A percentile compares a stretch with the other conserved stretches of the same genome.
phyloP scores from a whole-genome alignment of 64 coral and sea anemone species.

The Platygyra sinensis region DNA sequence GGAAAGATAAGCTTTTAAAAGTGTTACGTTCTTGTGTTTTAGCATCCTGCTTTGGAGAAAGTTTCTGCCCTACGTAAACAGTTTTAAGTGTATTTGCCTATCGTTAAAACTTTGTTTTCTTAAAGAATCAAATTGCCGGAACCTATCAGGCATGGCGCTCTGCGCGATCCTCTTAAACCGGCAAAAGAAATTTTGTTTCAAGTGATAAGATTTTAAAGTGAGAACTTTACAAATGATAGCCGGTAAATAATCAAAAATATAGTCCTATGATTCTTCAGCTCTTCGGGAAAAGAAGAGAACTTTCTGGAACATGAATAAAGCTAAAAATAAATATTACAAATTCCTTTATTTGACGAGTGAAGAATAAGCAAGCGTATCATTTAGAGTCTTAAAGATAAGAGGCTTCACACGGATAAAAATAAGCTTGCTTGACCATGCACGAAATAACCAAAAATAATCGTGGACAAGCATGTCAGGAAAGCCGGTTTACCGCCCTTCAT shows the following conservation, averaged over 20 bases:
- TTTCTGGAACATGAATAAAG: background rate
- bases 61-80: conserved; percentile 6
- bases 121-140: conserved; percentile 50
- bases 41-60: conserved; percentile 27
- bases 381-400: background rate
- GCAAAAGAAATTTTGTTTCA: background rate
- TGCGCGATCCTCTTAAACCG: background rate
- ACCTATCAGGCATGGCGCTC: background rate
- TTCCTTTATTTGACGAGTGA: background rate
- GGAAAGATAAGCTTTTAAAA: conserved; percentile 34
- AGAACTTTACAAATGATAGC: background rate
- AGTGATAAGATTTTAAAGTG: background rate
- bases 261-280: background rate
- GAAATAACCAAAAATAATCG: background rate
- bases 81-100: conserved; percentile 37
- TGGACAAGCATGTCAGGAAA: background rate
- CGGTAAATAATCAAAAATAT: background rate
- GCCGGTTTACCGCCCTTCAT: background rate
- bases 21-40: conserved; percentile 14
- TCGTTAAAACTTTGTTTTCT: conserved; percentile 16
- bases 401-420: conserved; percentile 1
- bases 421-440: background rate
- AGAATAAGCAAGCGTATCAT: background rate
- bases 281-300: background rate
- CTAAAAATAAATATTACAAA: background rate